Base-by-base conservation (phyloP, 1,140 invertebrate genomes). In the Cotesia vestalis region DNA sequence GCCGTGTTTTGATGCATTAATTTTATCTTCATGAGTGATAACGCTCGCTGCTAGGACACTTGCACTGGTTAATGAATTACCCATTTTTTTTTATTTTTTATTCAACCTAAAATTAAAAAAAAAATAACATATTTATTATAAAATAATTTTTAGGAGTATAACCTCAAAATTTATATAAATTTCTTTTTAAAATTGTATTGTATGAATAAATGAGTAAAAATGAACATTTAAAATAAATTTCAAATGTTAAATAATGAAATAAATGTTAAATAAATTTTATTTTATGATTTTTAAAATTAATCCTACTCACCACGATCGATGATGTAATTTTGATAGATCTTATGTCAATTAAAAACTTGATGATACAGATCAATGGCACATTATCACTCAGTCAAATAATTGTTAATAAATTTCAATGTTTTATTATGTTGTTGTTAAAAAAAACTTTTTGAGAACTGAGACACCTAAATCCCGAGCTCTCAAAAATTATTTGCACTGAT, bases 21-120 rank as follows among this genome's bases (percentile, higher is more conserved):
- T 46, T 4, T 73, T 38, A 64, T 62, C 40, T 66, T 74, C 36
- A 77, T 82, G 9, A 66, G 79, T 73, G 35, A 86, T 76, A 17
- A 86, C 81, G 66, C 88, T 83, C 2, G 82, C 75, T 3, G 88
- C 88, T 57, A 82, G 84, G 38, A 88, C 80, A 73, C 88, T 85
- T 20, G 89, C 89, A 61, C 88, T 86, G 51, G 89, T 89, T 52
- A 92, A 85, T 75, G 88, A 87, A 76, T 91, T 92, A 8, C 91
- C 91, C 91, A 92, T 92, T 69, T 17, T 59, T 51, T 14, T 0
- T 63, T 51, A 59, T 69, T 59, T 66, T 34, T 69, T 11, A 9
- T 9, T 71, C 20, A 66, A 46, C 55, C 66, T 60, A 17, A 20
- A 46, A 52, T 14, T 57, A 40, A 62, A 20, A 63, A 17, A 51